phyloP scores from a whole-genome alignment of 2,888 invertebrate species.

The Lithophane socia region DNA sequence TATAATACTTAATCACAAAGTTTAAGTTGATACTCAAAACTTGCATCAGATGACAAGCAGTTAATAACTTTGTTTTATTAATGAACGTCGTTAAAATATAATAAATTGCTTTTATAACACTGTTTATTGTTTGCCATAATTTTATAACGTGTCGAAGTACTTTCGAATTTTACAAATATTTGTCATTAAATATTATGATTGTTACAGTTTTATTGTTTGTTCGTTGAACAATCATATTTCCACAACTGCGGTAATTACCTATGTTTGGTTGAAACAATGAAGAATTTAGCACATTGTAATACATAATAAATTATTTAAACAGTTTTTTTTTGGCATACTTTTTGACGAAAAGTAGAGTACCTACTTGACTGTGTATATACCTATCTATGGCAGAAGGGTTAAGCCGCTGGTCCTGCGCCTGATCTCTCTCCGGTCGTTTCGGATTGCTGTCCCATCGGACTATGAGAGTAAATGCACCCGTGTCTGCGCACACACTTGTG shows the following conservation, averaged over 20 bases:
- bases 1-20: conserved; percentile 30
- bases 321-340: neutral
- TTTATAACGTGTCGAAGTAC: conserved; percentile 33
- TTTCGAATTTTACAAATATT: conserved; percentile 18
- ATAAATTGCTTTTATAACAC: conserved; percentile 30
- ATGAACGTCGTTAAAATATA: conserved; percentile 35
- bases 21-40: conserved; percentile 30
- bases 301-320: neutral
- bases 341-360: neutral
- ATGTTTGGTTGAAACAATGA: neutral
- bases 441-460: too few relatives aligned
- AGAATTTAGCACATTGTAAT: neutral
- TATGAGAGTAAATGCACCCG: too few relatives aligned
- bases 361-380: neutral
- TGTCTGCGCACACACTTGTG: too few relatives aligned
- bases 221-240: neutral
- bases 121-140: conserved; percentile 33
- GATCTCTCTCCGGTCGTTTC: too few relatives aligned
- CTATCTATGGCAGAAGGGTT: neutral
- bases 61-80: conserved; percentile 38
- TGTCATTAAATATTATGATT: conserved; percentile 22
- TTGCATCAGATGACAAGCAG: conserved; percentile 49
- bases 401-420: too few relatives aligned
- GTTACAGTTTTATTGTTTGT: conserved; percentile 5
- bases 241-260: neutral